Conservation (phyloP, 2,113 vertebrate genomes). For the Oreochromis spilurus region DNA sequence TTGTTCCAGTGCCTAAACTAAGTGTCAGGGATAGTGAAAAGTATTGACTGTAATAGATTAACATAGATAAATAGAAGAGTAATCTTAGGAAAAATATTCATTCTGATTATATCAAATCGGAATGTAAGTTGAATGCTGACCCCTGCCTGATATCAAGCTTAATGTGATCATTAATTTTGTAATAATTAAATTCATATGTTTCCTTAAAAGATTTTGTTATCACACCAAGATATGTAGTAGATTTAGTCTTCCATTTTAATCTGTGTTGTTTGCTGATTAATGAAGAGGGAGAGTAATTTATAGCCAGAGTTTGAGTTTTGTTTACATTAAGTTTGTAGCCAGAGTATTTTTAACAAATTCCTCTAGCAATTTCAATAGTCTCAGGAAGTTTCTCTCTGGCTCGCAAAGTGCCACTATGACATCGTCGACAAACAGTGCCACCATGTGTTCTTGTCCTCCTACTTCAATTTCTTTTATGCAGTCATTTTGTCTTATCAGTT, state of each 20-base stretch:
- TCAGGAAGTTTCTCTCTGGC: neutral
- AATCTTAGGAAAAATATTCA: neutral
- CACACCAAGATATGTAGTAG: neutral
- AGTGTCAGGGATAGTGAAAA: neutral
- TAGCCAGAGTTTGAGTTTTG: neutral
- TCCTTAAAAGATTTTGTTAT: neutral
- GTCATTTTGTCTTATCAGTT: neutral
- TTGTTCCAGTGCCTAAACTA: neutral
- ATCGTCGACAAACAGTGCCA: neutral
- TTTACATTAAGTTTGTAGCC: neutral
- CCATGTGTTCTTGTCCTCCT: neutral
- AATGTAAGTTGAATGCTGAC: neutral
- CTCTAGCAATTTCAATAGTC: neutral
- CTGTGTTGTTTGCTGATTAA: neutral
- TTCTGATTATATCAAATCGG: neutral
- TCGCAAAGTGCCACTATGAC: neutral
- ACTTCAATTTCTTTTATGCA: neutral
- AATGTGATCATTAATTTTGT: neutral
- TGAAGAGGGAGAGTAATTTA: neutral
- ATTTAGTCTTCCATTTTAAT: neutral
- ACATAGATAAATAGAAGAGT: neutral
- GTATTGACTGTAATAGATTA: neutral
- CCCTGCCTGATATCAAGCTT: neutral
- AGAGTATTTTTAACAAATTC: neutral
- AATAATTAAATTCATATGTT: neutral